Base-by-base conservation (phyloP, 2,113 vertebrate genomes). In the Protomyctophum bolini region DNA sequence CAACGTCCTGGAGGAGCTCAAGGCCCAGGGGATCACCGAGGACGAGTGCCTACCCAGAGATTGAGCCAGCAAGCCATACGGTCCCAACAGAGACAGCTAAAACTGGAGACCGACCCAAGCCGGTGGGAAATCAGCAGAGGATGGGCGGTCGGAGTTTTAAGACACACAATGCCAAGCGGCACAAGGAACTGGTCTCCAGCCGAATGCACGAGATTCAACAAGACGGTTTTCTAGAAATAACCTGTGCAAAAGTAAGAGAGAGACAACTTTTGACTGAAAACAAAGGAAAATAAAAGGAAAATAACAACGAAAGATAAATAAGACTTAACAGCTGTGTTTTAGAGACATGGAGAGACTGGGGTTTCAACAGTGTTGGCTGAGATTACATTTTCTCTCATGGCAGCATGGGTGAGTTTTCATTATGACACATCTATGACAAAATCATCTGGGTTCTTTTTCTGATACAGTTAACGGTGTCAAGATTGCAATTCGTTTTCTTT, bases 11-110 rank as follows among this genome's bases (percentile, higher is more conserved):
- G 94, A 95, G 0, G 97, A 98, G 91, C 94, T 99, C 0, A 92
- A 94, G 0, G 96, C 94, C 79, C 97, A 98, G 91, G 97, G 97
- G 82, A 96, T 99, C 91, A 94, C 95, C 0, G 92, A 93, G 79
- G 92, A 93, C 55, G 91, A 93, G 81, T 88, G 92, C 76, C 89
- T 94, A 75, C 81, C 81, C 49, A 88, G 91, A 78, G 91, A 92
- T 84, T 91, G 87, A 91, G 48, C 8, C 11, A 51, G 21, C 59
- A 6, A 14, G 12, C 54, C 11, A 33, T 63, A 48, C 33, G 15
- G 21, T 21, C 29, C 28, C 21, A 29, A 52, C 21, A 51, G 52
- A 61, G 56, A 79, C 66, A 67, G n/a, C 46, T 21, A 51, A 47
- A 48, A 58, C 49, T 12, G 50, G 33, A 60, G 14, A 8, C 47